phyloP scores from a whole-genome alignment of 2,888 invertebrate species.

The Bruchidius siliquastri region DNA sequence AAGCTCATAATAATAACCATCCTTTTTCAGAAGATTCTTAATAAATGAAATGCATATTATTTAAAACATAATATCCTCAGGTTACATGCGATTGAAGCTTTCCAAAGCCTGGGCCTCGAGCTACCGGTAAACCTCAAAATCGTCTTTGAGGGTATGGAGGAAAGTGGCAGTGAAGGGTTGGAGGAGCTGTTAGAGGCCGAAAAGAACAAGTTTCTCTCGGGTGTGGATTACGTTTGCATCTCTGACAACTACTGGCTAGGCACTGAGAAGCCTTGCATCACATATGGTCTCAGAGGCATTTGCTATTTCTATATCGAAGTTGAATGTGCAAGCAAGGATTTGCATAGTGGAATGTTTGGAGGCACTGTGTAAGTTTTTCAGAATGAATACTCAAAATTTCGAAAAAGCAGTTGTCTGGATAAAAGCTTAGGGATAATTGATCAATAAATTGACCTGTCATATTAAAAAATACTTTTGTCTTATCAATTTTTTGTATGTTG shows the following conservation, averaged over 20 bases:
- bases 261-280: conserved; percentile 92
- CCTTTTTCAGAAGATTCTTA: too few relatives aligned
- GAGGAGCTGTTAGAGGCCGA: conserved; percentile 71
- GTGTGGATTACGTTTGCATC: conserved; percentile 92
- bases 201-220: conserved; percentile 74
- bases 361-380: conserved; percentile 87
- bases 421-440: too few relatives aligned
- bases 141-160: conserved; percentile 98
- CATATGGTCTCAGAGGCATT: conserved; percentile 91
- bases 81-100: conserved; percentile 91
- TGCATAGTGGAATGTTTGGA: conserved; percentile 95
- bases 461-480: too few relatives aligned
- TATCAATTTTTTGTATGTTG: too few relatives aligned
- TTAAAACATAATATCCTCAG: conserved; percentile 65
- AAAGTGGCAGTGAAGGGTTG: conserved; percentile 93
- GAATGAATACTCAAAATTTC: too few relatives aligned
- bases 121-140: conserved; percentile 80
- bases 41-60: too few relatives aligned
- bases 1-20: too few relatives aligned
- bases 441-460: too few relatives aligned
- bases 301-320: conserved; percentile 88
- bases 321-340: conserved; percentile 83
- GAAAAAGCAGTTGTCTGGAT: too few relatives aligned
- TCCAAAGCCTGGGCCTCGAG: conserved; percentile 57
- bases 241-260: conserved; percentile 99